Conservation (phyloP, 2,797 vertebrate genomes). For the Bucorvus abyssinicus region DNA sequence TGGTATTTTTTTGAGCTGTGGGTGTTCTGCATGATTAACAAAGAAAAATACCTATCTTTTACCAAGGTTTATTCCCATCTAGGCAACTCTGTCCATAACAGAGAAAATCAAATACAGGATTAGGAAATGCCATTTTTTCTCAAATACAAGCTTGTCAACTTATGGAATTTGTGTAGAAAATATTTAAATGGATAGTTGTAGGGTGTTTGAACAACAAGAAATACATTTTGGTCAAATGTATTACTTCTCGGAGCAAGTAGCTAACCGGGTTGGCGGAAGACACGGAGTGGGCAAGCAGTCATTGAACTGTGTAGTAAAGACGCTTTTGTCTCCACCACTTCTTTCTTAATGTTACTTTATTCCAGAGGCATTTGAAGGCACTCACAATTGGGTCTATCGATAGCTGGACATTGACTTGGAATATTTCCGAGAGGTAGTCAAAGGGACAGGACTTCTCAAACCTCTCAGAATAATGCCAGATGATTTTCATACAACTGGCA, state of each 20-base stretch:
- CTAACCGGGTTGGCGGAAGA: conserved; percentile 41
- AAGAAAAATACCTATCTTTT: conserved; percentile 52
- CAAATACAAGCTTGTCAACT: conserved; percentile 39
- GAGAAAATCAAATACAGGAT: conserved; percentile 45
- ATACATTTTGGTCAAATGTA: background rate
- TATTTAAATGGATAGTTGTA: conserved; percentile 21
- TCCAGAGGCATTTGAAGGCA: background rate
- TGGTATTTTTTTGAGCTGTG: background rate
- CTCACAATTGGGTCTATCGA: background rate
- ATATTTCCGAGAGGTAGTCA: background rate
- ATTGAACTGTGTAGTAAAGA: conserved; percentile 20
- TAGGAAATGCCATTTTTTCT: conserved; percentile 49
- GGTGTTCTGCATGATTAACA: conserved; percentile 32
- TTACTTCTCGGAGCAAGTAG: background rate
- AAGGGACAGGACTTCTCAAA: background rate
- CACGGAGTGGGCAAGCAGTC: background rate
- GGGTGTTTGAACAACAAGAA: background rate
- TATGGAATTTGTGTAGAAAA: conserved; percentile 19
- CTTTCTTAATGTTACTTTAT: background rate
- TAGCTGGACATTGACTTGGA: background rate
- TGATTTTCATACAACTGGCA: background rate
- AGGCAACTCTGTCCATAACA: conserved; percentile 7
- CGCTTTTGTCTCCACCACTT: background rate
- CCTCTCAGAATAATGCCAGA: background rate
- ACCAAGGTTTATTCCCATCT: conserved; percentile 21